Conservation (phyloP, 1,140 invertebrate genomes). For the Rhagoletis pomonella region DNA sequence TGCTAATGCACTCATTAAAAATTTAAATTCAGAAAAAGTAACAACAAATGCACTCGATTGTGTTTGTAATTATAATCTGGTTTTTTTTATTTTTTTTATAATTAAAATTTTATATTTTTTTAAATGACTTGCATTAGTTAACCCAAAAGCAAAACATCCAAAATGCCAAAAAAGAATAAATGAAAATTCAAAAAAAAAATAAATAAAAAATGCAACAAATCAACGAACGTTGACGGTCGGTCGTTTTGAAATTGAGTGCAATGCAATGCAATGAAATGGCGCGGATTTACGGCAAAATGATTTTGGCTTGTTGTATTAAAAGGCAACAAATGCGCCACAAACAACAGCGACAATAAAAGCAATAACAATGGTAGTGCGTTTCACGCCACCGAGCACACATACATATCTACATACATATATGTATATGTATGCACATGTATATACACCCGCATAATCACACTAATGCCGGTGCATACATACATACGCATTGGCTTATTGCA, state of each 20-base stretch:
- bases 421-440: neutral
- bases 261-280: conserved; percentile 28
- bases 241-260: conserved; percentile 21
- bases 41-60: neutral
- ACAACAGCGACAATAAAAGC: conserved; percentile 3
- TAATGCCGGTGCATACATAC: neutral
- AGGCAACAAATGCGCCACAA: neutral
- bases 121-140: too few relatives aligned
- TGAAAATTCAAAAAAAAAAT: conserved; percentile 21
- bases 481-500: neutral
- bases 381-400: conserved; percentile 2
- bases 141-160: too few relatives aligned
- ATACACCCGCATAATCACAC: neutral
- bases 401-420: too few relatives aligned
- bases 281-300: conserved; percentile 48
- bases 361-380: neutral
- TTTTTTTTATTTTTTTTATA: neutral
- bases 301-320: conserved; percentile 12
- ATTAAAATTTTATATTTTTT: neutral
- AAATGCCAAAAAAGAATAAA: neutral
- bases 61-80: too few relatives aligned
- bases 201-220: conserved; percentile 42
- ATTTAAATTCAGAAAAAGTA: neutral
- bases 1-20: conserved; percentile 40
- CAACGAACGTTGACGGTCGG: conserved; percentile 17